Base-by-base conservation (phyloP, 92 coral and sea anemone genomes). In the Bergia sp. region DNA sequence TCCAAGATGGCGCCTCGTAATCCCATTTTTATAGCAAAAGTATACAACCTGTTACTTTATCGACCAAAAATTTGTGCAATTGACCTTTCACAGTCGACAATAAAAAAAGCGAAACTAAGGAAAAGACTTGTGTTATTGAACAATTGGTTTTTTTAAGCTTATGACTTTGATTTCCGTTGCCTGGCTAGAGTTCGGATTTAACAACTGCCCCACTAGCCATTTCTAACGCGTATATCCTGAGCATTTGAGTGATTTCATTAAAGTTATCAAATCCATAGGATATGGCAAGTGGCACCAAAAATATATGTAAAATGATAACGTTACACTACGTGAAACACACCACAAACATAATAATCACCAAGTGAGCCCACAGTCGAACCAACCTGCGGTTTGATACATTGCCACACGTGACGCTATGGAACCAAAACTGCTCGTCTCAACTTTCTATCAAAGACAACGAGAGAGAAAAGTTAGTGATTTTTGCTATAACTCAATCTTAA, bases 351-450 rank as follows among this genome's bases (percentile, higher is more conserved):
- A 78, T 29, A 39, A 29, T 18, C 82, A 45, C 13, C 39, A 45
- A 77, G 36, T 78, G 77, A 42, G 77, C 77, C 87, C 23, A 37
- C 43, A 69, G 49, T n/a, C 29, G 44, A 83, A 84, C 87, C 71
- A 29, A 71, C 87, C 87, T 67, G 87, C 87, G 3, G 87, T 84
- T 84, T 84, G 87, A 69, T 84, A 84, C 87, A 71, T 84, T 84
- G 87, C 87, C 87, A 84, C 79, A 16, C 87, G 87, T 13, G 87
- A 84, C 45, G 87, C 87, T 10, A 84, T 69, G 6, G 87, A 84
- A 37, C 87, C 87, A 36, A 84, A 71, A 84, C 87, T 84, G 42
- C 77, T 67, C 13, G 79, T 84, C 43, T 84, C 79, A 84, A 84
- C 87, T 84, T 84, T 84, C 87, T 79, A 53, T 23, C 9, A 50